Evolutionary conservation across 2,888 invertebrate species (phyloP).

Genomic region (Gymnosoma rotundatum): DNA sequence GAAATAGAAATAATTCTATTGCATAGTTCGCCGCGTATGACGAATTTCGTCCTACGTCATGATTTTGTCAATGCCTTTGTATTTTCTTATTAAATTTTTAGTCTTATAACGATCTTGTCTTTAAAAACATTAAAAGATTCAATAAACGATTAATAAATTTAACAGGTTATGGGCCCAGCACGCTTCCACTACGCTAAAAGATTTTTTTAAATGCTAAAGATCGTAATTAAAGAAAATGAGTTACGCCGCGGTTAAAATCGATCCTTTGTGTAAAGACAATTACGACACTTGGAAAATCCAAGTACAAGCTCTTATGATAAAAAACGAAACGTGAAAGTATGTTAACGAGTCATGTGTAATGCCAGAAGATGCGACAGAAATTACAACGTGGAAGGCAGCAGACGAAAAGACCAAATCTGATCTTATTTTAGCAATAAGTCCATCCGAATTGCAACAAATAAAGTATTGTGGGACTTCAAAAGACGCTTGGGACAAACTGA

Average conservation of each 20-base stretch:
- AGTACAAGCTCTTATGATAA: not conserved
- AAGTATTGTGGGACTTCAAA: constrained; percentile 49
- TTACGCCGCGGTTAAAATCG: not conserved
- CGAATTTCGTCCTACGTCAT: too few species aligned
- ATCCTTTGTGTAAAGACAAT: not conserved
- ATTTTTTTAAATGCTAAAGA: not conserved
- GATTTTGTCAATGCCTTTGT: too few species aligned
- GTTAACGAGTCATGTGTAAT: constrained; percentile 30
- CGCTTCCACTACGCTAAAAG: not conserved
- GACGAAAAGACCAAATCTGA: constrained; percentile 58
- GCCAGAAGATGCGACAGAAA: not conserved
- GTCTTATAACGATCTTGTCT: too few species aligned
- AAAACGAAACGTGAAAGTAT: constrained; percentile 51
- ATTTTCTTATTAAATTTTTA: too few species aligned
- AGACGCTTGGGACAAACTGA: constrained; percentile 29
- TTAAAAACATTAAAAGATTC: too few species aligned
- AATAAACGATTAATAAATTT: not conserved
- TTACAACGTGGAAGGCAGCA: not conserved
- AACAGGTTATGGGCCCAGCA: not conserved
- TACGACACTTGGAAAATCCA: not conserved
- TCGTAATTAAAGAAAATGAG: not conserved
- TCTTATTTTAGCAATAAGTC: constrained; percentile 41
- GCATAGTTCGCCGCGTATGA: too few species aligned
- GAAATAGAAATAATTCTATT: too few species aligned
- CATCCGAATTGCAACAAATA: constrained; percentile 54